These are phyloP conservation scores for Ceratina calcarata DNA, from an alignment of 1,140 invertebrate genomes.

Conservation along the genomic window DNA sequence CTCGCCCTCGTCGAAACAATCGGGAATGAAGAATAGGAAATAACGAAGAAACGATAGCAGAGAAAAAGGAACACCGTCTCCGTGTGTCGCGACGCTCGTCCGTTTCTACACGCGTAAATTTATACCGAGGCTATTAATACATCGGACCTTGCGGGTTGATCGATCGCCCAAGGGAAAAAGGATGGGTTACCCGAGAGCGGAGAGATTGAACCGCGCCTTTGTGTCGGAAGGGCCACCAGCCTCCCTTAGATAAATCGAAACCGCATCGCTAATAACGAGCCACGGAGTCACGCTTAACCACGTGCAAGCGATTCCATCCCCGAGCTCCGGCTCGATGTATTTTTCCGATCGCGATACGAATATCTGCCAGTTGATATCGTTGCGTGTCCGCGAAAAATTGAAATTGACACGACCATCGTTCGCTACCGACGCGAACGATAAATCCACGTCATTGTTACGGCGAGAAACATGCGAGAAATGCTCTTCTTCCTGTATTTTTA, in stretches of 20 bases:
- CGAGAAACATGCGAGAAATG: background rate
- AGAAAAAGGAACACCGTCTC: slow-evolving; percentile 1
- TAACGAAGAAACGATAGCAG: background rate
- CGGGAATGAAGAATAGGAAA: background rate
- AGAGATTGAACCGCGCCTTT: slow-evolving; percentile 60
- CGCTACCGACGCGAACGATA: background rate
- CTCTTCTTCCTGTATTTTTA: background rate
- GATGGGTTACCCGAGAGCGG: slow-evolving; percentile 42
- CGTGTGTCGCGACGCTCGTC: slow-evolving; percentile 23
- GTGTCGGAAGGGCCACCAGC: slow-evolving; percentile 24
- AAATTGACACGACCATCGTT: slow-evolving; percentile 18
- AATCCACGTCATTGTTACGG: slow-evolving; percentile 22
- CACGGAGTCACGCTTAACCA: background rate
- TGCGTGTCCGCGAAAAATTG: slow-evolving; percentile 14
- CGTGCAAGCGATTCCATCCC: slow-evolving; percentile 2
- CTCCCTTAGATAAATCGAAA: slow-evolving; percentile 47
- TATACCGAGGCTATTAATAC: slow-evolving; percentile 60
- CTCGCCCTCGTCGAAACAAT: background rate
- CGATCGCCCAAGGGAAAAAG: slow-evolving; percentile 43
- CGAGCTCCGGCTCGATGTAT: slow-evolving; percentile 5
- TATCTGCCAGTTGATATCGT: background rate
- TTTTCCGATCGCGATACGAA: background rate
- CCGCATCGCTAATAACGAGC: slow-evolving; percentile 47
- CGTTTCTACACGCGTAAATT: slow-evolving; percentile 53
- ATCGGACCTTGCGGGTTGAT: slow-evolving; percentile 51